Conservation (phyloP, 2,797 vertebrate genomes). For the Epinephelus malabaricus region DNA sequence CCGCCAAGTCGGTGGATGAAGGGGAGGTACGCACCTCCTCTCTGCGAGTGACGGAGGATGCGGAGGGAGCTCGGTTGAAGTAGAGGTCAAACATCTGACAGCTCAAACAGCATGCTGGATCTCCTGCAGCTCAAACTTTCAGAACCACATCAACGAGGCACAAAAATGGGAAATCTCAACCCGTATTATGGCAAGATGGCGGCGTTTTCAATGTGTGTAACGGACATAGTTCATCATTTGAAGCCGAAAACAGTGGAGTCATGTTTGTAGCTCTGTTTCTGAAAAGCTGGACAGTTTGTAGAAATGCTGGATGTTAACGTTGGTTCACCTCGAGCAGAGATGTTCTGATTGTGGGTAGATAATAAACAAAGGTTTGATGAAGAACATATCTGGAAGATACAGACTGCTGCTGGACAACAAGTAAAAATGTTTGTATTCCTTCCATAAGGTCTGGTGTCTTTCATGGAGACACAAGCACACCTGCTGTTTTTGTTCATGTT, state of each 20-base stretch:
- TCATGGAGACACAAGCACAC: no score
- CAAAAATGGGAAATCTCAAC: neutral
- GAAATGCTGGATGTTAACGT: neutral
- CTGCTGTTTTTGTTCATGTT: neutral
- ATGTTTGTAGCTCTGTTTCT: slow-evolving; percentile 3
- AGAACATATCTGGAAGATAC: neutral
- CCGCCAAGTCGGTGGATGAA: slow-evolving; percentile 55
- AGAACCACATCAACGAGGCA: neutral
- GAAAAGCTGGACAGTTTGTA: neutral
- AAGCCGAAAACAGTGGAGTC: neutral
- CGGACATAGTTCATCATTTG: no score
- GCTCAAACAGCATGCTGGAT: neutral
- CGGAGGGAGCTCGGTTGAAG: slow-evolving; percentile 23
- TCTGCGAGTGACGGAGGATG: slow-evolving; percentile 61
- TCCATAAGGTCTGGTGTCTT: no score
- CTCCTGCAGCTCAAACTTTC: neutral
- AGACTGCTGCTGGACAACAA: neutral
- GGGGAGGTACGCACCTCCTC: slow-evolving; percentile 69
- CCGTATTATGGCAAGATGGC: neutral
- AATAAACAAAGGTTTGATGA: neutral
- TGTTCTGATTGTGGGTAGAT: neutral
- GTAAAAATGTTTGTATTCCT: neutral
- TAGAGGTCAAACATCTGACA: slow-evolving; percentile 1
- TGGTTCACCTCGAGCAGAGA: neutral
- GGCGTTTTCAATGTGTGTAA: no score